Base-by-base conservation (phyloP, 2,797 vertebrate genomes). In the Ispidina lecontei region DNA sequence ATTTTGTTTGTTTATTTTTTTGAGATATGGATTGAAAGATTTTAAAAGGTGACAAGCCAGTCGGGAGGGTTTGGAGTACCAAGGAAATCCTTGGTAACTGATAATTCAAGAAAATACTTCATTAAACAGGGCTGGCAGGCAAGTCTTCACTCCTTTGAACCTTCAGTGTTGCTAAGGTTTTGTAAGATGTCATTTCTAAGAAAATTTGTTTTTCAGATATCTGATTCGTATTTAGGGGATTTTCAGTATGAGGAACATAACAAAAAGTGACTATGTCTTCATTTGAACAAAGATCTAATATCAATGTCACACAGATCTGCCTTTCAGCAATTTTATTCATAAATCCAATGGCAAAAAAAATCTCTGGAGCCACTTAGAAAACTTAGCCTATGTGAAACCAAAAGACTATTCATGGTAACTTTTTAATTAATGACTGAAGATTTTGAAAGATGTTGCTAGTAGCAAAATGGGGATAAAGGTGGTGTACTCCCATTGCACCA, bases 41-140 rank as follows among this genome's bases (percentile, higher is more conserved):
- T 92, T 94, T 84, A 70, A 92, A 74, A 68, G 43, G 46, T 90
- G 65, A 65, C 37, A 62, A 90, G 25, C 6, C 22, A 89, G 26
- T 84, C 7, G 68, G 1, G n/a, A 77, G 33, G 23, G 22, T 41
- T 51, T 84, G 56, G 52, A 93, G 49, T 51, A 64, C 51, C 43
- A 31, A 87, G 46, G 12, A 56, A 49, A 74, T 77, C 49, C 43
- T 74, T 80, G n/a, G 25, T 70, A 82, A 9, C 22, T 79, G 80
- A 73, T 84, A 76, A 41, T 79, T 90, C 70, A 88, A 84, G 35
- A 90, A 92, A 86, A 83, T 67, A 19, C 14, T 73, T 60, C 25
- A 79, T 81, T 60, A 73, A 67, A 63, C 6, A 76, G 19, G 14
- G 13, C 47, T 93, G 33, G 14, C 44, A 81, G 64, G 29, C n/a